These are phyloP conservation scores for Pithys albifrons DNA, from an alignment of 2,113 vertebrate species.

Conservation along the genomic window DNA sequence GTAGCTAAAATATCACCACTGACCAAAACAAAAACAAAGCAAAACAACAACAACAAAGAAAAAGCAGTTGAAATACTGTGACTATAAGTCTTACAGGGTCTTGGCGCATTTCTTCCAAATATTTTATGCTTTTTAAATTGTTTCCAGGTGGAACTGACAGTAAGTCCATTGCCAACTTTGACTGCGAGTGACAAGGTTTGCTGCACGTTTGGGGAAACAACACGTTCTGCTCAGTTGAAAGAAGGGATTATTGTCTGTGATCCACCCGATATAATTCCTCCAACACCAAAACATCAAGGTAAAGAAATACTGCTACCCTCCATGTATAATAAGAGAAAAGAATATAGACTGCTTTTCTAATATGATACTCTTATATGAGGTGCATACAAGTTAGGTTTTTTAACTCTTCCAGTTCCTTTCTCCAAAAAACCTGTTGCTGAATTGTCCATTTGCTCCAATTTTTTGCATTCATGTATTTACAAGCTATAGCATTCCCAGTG, in stretches of 20 bases:
- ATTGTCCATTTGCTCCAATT: not conserved
- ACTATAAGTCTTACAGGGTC: not conserved
- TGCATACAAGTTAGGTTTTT: not conserved
- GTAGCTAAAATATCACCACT: not conserved
- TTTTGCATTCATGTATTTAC: not conserved
- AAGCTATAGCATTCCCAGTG: not conserved
- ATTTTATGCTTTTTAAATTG: not conserved
- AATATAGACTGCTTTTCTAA: not conserved
- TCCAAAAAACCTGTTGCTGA: not conserved
- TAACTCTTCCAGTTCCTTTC: not conserved
- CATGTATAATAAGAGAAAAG: not conserved
- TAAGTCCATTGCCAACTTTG: slow-evolving; percentile 74
- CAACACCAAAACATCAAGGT: slow-evolving; percentile 75
- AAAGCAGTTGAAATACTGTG: not conserved
- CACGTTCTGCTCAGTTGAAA: not conserved
- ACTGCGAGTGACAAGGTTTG: slow-evolving; percentile 49
- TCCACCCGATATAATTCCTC: slow-evolving; percentile 61
- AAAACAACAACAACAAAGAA: not conserved
- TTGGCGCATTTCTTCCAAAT: not conserved
- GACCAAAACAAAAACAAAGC: not conserved
- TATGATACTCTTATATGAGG: not conserved
- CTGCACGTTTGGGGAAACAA: slow-evolving; percentile 71
- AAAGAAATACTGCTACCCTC: not conserved
- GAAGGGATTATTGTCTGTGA: slow-evolving; percentile 64
- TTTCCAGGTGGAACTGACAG: slow-evolving; percentile 75